Percentiles rank a stretch among this genome's conserved stretches.
phyloP scores from a whole-genome alignment of 2,113 vertebrate species.

The Takifugu flavidus region DNA sequence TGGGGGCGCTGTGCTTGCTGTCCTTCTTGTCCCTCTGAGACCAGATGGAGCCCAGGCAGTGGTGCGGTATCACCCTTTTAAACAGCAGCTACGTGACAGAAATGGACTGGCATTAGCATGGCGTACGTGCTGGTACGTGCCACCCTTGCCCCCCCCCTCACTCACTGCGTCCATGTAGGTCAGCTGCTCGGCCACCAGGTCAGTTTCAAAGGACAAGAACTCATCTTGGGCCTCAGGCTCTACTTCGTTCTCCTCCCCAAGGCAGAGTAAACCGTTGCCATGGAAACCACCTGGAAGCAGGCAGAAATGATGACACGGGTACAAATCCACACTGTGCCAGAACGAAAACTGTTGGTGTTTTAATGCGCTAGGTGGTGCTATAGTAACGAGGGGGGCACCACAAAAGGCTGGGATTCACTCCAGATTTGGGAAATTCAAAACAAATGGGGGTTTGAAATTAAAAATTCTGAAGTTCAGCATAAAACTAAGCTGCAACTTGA shows the following conservation, averaged over 20 bases:
- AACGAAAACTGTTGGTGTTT: no score
- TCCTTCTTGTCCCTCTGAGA: constrained; percentile 89
- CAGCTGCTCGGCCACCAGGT: constrained; percentile 90
- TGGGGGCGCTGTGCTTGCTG: constrained; percentile 85
- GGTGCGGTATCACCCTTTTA: constrained; percentile 90
- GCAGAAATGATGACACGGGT: constrained; percentile 7
- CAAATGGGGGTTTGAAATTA: no score
- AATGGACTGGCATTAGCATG: constrained; percentile 9
- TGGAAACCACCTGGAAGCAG: constrained; percentile 75
- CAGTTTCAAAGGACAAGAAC: constrained; percentile 83
- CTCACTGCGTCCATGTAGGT: constrained; percentile 95
- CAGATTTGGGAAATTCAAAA: no score
- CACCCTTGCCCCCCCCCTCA: constrained; percentile 1
- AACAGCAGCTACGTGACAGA: constrained; percentile 80
- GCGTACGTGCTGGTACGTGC: background rate
- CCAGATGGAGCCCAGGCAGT: constrained; percentile 94
- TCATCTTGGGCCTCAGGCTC: constrained; percentile 78
- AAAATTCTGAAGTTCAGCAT: no score
- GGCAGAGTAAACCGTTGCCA: constrained; percentile 67
- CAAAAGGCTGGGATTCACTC: no score
- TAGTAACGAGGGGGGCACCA: no score
- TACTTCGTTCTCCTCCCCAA: constrained; percentile 80
- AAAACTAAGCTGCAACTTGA: no score
- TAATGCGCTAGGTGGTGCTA: no score
- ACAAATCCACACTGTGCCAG: no score